These are phyloP conservation scores for Chionoecetes opilio DNA, from an alignment of 1,140 invertebrate species.

Conservation along the genomic window DNA sequence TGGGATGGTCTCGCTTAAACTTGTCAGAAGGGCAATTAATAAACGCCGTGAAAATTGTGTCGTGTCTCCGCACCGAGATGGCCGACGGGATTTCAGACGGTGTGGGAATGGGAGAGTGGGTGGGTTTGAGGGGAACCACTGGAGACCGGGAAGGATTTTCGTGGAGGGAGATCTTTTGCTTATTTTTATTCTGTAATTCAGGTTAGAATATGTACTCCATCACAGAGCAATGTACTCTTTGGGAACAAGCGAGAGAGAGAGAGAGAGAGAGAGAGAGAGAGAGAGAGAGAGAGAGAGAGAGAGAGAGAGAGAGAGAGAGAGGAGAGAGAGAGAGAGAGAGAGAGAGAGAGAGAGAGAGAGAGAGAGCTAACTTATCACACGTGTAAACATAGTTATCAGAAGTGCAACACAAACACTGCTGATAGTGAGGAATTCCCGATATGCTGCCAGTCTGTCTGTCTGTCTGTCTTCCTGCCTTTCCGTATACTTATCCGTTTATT, in stretches of 20 bases:
- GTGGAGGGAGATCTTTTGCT: too few relatives aligned
- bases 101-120: neutral
- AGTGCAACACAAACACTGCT: neutral
- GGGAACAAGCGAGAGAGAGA: neutral
- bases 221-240: too few relatives aligned
- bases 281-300: too few relatives aligned
- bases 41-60: neutral
- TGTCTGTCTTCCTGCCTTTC: too few relatives aligned
- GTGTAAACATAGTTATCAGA: neutral
- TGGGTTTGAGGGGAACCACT: neutral
- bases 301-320: too few relatives aligned
- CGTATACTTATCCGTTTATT: too few relatives aligned
- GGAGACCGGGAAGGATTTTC: too few relatives aligned
- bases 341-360: neutral
- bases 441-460: neutral
- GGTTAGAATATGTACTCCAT: too few relatives aligned
- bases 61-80: neutral
- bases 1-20: neutral
- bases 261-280: too few relatives aligned
- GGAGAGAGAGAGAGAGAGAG: neutral
- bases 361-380: neutral
- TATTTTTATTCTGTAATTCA: too few relatives aligned
- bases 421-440: neutral
- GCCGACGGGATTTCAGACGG: neutral
- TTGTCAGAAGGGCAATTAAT: neutral